Base-by-base conservation (phyloP, 2,113 vertebrate genomes). In the Lagopus leucura region DNA sequence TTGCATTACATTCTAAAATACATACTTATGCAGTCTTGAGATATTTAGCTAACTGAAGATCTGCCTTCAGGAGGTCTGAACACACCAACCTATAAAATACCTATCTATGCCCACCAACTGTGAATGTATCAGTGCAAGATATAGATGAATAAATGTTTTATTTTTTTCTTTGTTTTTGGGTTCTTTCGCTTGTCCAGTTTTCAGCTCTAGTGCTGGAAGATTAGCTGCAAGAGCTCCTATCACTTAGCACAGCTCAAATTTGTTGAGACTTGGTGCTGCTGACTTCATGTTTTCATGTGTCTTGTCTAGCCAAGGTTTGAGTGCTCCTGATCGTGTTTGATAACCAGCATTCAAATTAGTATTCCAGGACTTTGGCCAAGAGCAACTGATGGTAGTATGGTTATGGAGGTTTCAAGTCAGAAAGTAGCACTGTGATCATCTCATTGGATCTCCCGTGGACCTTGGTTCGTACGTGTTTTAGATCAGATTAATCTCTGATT, bases 361-460 rank as follows among this genome's bases (percentile, higher is more conserved):
- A 4, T 63, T 76, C 71, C 2, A 8, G 71, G 50, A 25, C 10
- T 28, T 58, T 45, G 24, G 71, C 48, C 82, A 80, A 52, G 67
- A 16, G 42, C 24, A 6, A 7, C 58, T 28, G 63, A 40, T 19
- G 38, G 2, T 25, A 30, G 12, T n/a, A 3, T 50, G n/a, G 12
- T 5, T 43, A 11, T 14, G 25, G 8, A 50, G 55, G 4, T 19
- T 54, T 57, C 2, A 5, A 10, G 55, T 54, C 57, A 32, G 27
- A 19, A 60, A 50, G 47, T 19, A 12, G 15, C 19, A 0, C 48
- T 52, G 48, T 32, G 42, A 11, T 27, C 30, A 16, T 42, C 42
- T 32, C 0, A 5, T 11, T 0, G 0, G 27, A 30, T 50, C 55
- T 73, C 17, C 25, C 2, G 0, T 5, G 4, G 38, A 6, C 52